phyloP scores from a whole-genome alignment of 2,113 vertebrate genomes.

The Micronisus gabar region DNA sequence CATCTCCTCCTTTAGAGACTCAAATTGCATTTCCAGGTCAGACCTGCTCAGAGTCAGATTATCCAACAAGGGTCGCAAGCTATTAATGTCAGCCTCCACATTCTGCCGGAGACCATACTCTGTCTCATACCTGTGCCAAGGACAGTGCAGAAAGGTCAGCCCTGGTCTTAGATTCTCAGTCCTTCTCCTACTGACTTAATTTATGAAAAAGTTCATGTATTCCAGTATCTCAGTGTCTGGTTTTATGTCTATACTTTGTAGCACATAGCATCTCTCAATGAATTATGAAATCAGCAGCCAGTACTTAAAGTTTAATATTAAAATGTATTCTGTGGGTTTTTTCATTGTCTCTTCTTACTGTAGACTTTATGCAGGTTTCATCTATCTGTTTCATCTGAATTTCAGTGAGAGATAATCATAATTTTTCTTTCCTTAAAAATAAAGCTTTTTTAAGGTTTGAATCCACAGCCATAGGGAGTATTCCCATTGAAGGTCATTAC shows the following conservation, averaged over 20 bases:
- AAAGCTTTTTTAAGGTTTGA: neutral
- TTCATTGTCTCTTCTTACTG: neutral
- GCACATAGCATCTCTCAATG: neutral
- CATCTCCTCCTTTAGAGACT: constrained; percentile 88
- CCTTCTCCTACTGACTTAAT: neutral
- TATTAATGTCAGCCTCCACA: constrained; percentile 80
- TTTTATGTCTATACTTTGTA: neutral
- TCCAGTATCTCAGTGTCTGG: neutral
- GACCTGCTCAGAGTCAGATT: constrained; percentile 80
- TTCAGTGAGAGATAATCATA: neutral
- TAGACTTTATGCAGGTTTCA: neutral
- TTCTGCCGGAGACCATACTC: constrained; percentile 79
- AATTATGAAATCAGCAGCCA: neutral
- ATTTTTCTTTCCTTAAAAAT: neutral
- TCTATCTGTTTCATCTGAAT: neutral
- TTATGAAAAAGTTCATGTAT: neutral
- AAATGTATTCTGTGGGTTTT: neutral
- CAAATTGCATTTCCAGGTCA: constrained; percentile 83
- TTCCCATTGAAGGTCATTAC: neutral
- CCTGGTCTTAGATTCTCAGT: neutral
- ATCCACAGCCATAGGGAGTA: neutral
- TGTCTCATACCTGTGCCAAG: constrained; percentile 75
- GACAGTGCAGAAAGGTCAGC: neutral
- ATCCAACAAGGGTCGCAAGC: constrained; percentile 81
- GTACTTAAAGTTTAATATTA: neutral